Conservation (phyloP, 53 echinoderm and acorn worm genomes). For the Hippasteria phrygiana region DNA sequence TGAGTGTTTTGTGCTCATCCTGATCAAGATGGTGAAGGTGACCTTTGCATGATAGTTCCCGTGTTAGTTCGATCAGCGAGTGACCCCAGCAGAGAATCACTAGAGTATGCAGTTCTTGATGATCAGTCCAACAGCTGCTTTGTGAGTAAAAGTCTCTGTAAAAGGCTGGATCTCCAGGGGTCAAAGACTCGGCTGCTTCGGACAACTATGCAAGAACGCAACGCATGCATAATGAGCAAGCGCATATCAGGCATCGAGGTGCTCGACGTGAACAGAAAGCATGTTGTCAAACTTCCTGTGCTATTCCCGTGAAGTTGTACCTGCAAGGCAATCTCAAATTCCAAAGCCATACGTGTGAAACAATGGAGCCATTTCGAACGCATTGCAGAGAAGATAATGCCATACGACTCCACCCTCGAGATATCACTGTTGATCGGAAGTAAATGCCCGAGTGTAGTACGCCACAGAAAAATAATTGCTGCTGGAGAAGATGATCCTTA, state of each 20-base stretch:
- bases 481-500: constrained; percentile 67
- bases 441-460: constrained; percentile 59
- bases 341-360: constrained; percentile 62
- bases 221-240: constrained; percentile 29
- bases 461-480: constrained; percentile 48
- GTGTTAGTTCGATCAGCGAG: constrained; percentile 25
- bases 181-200: constrained; percentile 39
- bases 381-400: constrained; percentile 45
- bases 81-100: constrained; percentile 29
- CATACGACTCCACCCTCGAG: constrained; percentile 28
- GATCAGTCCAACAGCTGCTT: constrained; percentile 60
- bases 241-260: constrained; percentile 59
- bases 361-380: constrained; percentile 64
- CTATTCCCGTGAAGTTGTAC: constrained; percentile 51
- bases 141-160: constrained; percentile 17
- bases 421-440: constrained; percentile 63
- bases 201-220: constrained; percentile 59
- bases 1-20: neutral
- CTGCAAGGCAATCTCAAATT: constrained; percentile 67
- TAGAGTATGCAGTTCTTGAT: constrained; percentile 58
- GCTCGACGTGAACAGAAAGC: constrained; percentile 39
- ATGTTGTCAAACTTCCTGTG: constrained; percentile 44
- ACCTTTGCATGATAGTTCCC: constrained; percentile 65
- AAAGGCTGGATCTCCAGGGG: constrained; percentile 30
- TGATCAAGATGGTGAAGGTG: constrained; percentile 29